phyloP scores from a whole-genome alignment of 2,888 invertebrate genomes.

The Phyllotreta striolata region DNA sequence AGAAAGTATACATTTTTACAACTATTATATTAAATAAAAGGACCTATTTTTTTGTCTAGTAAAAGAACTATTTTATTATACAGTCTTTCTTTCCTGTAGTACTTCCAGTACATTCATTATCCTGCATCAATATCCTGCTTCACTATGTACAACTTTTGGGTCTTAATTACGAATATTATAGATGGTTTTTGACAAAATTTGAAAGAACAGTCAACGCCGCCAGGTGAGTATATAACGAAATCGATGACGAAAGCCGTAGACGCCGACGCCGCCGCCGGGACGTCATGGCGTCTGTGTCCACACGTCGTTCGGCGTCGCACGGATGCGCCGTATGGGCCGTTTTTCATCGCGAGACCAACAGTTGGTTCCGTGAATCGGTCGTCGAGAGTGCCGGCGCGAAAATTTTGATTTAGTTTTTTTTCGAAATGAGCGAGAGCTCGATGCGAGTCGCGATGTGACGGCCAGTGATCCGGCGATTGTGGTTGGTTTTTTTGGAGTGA shows the following conservation, averaged over 20 bases:
- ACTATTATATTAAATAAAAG: too few species aligned
- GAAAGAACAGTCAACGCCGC: slow-evolving; percentile 4
- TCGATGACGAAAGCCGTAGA: slow-evolving; percentile 44
- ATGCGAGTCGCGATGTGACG: slow-evolving; percentile 19
- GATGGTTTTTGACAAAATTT: neutral
- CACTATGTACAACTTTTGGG: too few species aligned
- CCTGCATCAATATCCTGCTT: too few species aligned
- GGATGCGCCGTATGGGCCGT: slow-evolving; percentile 42
- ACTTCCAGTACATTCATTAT: too few species aligned
- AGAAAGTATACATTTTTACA: too few species aligned
- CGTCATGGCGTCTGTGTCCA: slow-evolving; percentile 45
- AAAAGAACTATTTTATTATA: too few species aligned
- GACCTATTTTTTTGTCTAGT: too few species aligned
- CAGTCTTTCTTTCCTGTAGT: too few species aligned
- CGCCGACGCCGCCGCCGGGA: slow-evolving; percentile 48
- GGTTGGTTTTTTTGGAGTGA: neutral
- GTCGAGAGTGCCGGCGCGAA: slow-evolving; percentile 22
- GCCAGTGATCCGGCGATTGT: slow-evolving; percentile 17
- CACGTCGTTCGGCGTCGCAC: slow-evolving; percentile 41
- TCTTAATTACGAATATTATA: too few species aligned
- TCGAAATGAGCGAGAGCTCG: slow-evolving; percentile 15
- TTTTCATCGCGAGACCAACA: slow-evolving; percentile 54
- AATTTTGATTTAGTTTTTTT: slow-evolving; percentile 10
- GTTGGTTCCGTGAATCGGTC: slow-evolving; percentile 58
- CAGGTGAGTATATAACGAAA: slow-evolving; percentile 30